Evolutionary conservation across 2,888 invertebrate species (phyloP), one percentile per base, ranked within the genome.

Genomic region (Nomada goodeniana): DNA sequence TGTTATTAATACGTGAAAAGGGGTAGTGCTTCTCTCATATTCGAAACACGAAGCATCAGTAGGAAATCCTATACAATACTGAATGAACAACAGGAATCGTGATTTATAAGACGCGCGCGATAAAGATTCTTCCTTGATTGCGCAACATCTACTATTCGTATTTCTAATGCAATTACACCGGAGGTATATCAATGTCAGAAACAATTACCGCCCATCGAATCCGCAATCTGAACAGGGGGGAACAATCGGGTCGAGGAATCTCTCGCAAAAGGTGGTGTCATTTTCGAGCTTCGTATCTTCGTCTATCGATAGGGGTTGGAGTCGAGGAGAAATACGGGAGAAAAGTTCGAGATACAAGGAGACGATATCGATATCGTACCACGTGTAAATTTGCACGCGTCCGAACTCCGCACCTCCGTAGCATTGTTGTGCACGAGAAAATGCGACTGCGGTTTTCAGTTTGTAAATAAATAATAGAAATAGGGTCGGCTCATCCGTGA

Each of bases 301-400:
- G 29, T n/a, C 20, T 42, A 47, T 20, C 29, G 60, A 63, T 52
- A 57, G 55, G 9, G 61, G 5, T 11, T 13, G 59, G 59, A 52
- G 67, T 72, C 18, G 15, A 44, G 29, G 9, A 52, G 29, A n/a
- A 9, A 29, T 71, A 36, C 42, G 63, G 20, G 69, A 72, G 69
- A n/a, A 23, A 53, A 23, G 36, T 10, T 2, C 20, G 70, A 76
- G 75, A 82, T 73, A 87, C 82, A 73, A 63, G 70, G 3, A 44
- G 42, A 55, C 75, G 67, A 55, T 81, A 55, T 81, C 76, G 75
- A 85, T 78, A 71, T 47, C 18, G 73, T 72, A 44, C 59, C 23
- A 42, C 57, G 10, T 23, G 60, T 44, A 72, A 76, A 70, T 60
- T 52, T 52, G 42, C 59, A 13, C 26, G 15, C 68, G 13, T 18